Evolutionary conservation across 2,888 invertebrate species (phyloP).

Genomic region (Rhyacophila evoluta): DNA sequence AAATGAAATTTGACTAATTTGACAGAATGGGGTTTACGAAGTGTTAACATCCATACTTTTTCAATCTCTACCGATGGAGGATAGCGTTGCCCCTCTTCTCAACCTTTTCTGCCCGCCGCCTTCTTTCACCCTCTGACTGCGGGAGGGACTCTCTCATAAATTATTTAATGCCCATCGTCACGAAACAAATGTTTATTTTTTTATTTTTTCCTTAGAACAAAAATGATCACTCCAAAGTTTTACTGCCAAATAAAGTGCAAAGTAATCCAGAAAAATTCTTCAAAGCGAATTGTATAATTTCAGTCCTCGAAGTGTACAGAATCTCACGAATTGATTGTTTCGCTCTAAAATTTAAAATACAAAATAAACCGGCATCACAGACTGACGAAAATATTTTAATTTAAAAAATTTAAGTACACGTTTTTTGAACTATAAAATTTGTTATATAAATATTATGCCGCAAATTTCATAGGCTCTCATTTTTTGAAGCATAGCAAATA

Average conservation of each 20-base stretch:
- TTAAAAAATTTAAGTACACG: too few relatives aligned
- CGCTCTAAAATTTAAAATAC: too few relatives aligned
- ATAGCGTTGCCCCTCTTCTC: constrained; percentile 25
- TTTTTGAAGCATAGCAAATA: too few relatives aligned
- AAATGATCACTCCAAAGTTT: constrained; percentile 15
- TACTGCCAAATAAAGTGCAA: not conserved
- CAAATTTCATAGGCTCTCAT: too few relatives aligned
- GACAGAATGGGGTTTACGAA: not conserved
- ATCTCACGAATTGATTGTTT: not conserved
- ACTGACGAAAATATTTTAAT: too few relatives aligned
- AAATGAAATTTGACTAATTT: too few relatives aligned
- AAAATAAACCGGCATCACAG: too few relatives aligned
- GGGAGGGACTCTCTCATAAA: constrained; percentile 41
- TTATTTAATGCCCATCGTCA: constrained; percentile 45
- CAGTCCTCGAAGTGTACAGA: not conserved
- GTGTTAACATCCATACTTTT: constrained; percentile 41
- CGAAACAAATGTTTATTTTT: constrained; percentile 23
- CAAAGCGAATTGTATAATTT: not conserved
- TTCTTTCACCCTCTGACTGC: not conserved
- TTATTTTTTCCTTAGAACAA: not conserved
- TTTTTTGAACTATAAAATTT: too few relatives aligned
- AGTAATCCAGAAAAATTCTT: not conserved
- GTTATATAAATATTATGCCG: too few relatives aligned
- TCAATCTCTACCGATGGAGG: constrained; percentile 43
- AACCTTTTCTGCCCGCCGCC: not conserved